A percentile compares a stretch with the other conserved stretches of the same genome.
Conservation (phyloP, 2,888 invertebrate genomes). For the Aspidapion aeneum region DNA sequence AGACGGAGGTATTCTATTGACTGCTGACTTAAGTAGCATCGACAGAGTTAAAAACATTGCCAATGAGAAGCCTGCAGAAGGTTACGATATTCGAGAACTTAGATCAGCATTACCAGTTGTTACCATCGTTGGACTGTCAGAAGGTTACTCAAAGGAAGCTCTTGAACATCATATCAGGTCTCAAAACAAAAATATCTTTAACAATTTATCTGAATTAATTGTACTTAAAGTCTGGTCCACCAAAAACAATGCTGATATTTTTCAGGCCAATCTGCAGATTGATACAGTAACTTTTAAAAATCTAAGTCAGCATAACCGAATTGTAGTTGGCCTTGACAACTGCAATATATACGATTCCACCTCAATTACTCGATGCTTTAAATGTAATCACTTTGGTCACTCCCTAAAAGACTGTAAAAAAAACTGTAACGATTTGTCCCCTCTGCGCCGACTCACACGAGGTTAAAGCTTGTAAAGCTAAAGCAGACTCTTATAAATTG, state of each 20-base stretch:
- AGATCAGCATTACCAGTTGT: not conserved
- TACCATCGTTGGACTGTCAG: not conserved
- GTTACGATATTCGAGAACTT: not conserved
- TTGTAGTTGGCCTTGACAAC: not conserved
- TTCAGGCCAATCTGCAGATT: not conserved
- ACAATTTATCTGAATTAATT: not conserved
- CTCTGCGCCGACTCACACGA: not conserved
- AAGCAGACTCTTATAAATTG: not conserved
- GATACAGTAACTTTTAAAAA: not conserved
- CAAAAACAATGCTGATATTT: not conserved
- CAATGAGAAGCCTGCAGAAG: not conserved
- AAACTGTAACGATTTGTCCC: not conserved
- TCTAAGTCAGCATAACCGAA: not conserved
- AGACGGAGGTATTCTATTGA: not conserved
- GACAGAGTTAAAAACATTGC: not conserved
- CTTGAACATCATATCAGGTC: not conserved
- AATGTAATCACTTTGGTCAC: not conserved
- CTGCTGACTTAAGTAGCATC: not conserved
- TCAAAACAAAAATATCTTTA: not conserved
- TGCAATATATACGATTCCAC: not conserved
- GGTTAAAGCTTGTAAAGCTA: not conserved
- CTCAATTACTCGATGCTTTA: not conserved
- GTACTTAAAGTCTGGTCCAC: not conserved
- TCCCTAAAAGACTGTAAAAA: no score
- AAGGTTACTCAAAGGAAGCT: not conserved